Conservation (phyloP, 2,888 invertebrate genomes). For the Acanthosoma haemorrhoidale region DNA sequence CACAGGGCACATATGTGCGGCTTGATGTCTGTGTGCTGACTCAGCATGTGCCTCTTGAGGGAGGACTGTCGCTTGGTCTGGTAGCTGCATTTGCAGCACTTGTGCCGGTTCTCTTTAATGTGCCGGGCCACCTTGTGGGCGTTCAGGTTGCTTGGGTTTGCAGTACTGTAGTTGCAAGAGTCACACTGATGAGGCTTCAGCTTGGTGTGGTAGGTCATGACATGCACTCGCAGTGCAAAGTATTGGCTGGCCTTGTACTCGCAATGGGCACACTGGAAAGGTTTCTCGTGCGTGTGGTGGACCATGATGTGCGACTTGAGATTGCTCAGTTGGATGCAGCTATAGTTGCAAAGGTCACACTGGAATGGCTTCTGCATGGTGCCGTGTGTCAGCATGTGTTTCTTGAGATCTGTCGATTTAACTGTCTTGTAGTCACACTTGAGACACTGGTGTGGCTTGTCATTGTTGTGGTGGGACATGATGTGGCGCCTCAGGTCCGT, state of each 20-base stretch:
- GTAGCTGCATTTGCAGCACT: background rate
- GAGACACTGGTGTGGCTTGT: constrained; percentile 17
- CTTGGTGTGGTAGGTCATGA: constrained; percentile 13
- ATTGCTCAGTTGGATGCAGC: background rate
- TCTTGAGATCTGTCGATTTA: constrained; percentile 3
- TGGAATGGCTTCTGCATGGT: background rate
- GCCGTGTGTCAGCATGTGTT: background rate
- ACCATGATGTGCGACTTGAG: background rate
- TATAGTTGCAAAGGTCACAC: background rate
- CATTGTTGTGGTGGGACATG: constrained; percentile 8
- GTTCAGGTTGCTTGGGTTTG: background rate
- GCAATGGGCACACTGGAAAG: constrained; percentile 13
- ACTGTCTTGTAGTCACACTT: constrained; percentile 6
- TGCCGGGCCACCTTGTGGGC: background rate
- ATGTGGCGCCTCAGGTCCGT: background rate
- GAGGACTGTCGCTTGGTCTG: background rate
- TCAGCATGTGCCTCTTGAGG: background rate
- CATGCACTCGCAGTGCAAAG: background rate
- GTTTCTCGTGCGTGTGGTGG: constrained; percentile 19
- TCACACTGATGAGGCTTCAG: constrained; percentile 6
- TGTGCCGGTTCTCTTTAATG: background rate
- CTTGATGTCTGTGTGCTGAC: background rate
- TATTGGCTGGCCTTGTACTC: background rate
- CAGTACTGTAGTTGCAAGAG: constrained; percentile 1
- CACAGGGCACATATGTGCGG: background rate